Evolutionary conservation across 92 coral and sea anemone species (phyloP), one percentile per base, ranked within the genome.

Genomic region (Anthopleura xanthogrammica): DNA sequence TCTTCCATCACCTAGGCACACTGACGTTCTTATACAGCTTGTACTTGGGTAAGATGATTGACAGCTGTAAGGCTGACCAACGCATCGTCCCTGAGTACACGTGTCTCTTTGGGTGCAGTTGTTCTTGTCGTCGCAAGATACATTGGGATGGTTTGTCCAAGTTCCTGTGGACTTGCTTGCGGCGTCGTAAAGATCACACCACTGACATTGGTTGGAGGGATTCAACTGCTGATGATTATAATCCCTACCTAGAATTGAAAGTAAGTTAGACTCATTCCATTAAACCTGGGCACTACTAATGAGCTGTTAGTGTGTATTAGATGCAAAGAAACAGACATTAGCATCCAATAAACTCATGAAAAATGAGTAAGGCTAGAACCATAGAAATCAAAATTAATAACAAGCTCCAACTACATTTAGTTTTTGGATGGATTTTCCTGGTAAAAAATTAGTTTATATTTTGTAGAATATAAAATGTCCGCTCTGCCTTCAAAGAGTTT

Each of bases 81-180:
- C 80, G 76, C 89, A 86, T 39, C 54, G 77, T 22, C 98, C 97
- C 0, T 75, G 83, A 2, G 80, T 77, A 75, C 98, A 95, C 6
- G 48, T 80, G 86, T 95, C 98, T 52, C 85, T 79, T 52, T 88
- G 88, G 22, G 98, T 93, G 57, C 98, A 95, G 16, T 43, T 85
- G 81, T 95, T 89, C 41, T 56, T 81, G 65, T 95, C 98, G 56
- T 93, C 80, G 80, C 98, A 95, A 60, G 87, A 76, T 1, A 83
- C 91, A 9, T 90, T 86, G 13, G 95, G 93, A 36, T 90, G 94
- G 82, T 93, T 92, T 52, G 90, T 70, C 98, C 98, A 95, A 5
- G 81, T 60, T 22, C 93, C 83, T 39, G 89, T 89, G 10, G 93
- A 54, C 81, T 88, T 86, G 72, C 90, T 68, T 11, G 89, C 70